These are phyloP conservation scores for Bos javanicus DNA, from an alignment of 2,113 vertebrate genomes.

Conservation along the genomic window DNA sequence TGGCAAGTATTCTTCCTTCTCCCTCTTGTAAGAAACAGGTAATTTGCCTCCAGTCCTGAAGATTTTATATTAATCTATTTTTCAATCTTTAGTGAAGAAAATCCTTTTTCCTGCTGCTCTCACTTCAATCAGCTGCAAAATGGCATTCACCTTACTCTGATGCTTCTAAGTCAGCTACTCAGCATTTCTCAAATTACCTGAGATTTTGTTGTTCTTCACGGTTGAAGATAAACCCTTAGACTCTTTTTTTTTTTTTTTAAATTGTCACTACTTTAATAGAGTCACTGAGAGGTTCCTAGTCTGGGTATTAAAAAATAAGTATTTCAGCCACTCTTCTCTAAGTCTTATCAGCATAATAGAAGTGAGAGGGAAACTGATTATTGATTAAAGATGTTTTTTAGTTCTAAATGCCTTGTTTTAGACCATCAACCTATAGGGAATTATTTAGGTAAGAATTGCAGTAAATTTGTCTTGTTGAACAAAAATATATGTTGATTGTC, in stretches of 20 bases:
- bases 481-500: neutral
- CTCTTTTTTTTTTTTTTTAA: neutral
- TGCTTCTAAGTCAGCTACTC: neutral
- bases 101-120: constrained; percentile 58
- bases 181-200: constrained; percentile 24
- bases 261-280: neutral
- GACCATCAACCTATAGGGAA: neutral
- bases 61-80: constrained; percentile 78
- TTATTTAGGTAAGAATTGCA: neutral
- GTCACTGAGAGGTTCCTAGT: neutral
- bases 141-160: neutral
- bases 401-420: neutral
- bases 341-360: neutral
- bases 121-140: constrained; percentile 36
- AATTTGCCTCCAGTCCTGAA: constrained; percentile 70
- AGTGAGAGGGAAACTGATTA: neutral
- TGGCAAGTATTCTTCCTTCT: constrained; percentile 43
- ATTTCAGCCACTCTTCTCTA: neutral
- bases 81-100: constrained; percentile 71
- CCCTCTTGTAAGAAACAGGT: constrained; percentile 64
- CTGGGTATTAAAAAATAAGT: neutral
- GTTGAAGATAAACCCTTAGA: constrained; percentile 28
- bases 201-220: constrained; percentile 51
- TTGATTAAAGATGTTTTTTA: neutral
- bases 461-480: neutral